Percentiles rank a stretch among this genome's conserved stretches.
Evolutionary conservation across 2,113 vertebrate species (phyloP).

Genomic region (Sprattus sprattus): DNA sequence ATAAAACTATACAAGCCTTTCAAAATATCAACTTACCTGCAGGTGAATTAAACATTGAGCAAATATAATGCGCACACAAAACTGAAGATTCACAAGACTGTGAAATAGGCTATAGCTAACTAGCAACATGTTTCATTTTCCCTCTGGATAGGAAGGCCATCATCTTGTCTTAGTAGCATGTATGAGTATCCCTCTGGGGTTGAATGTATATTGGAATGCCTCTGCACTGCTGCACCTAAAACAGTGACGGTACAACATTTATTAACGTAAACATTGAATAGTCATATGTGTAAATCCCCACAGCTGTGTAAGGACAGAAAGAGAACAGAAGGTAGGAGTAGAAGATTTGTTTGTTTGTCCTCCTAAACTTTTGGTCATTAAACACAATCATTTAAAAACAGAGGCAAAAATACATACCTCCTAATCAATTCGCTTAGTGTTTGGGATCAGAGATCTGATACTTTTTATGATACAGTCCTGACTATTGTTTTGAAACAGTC

Average conservation of each 20-base stretch:
- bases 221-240: constrained; percentile 44
- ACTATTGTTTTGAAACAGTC: background rate
- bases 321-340: too few species aligned
- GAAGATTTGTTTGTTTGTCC: background rate
- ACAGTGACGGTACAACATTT: background rate
- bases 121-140: constrained; percentile 69
- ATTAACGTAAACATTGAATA: background rate
- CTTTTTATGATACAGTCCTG: background rate
- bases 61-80: background rate
- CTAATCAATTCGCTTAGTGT: background rate
- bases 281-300: background rate
- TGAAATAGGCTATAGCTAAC: background rate
- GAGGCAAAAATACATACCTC: background rate
- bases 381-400: background rate
- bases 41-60: background rate
- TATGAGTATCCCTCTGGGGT: constrained; percentile 41
- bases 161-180: constrained; percentile 51
- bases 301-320: too few species aligned
- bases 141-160: constrained; percentile 43
- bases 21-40: background rate
- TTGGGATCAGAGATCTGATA: background rate
- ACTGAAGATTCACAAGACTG: background rate
- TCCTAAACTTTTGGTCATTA: background rate
- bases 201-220: background rate
- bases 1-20: background rate